Percentiles rank a stretch among this genome's conserved stretches.
phyloP scores from a whole-genome alignment of 2,797 vertebrate species.

The Cercopithecus hamlyni region DNA sequence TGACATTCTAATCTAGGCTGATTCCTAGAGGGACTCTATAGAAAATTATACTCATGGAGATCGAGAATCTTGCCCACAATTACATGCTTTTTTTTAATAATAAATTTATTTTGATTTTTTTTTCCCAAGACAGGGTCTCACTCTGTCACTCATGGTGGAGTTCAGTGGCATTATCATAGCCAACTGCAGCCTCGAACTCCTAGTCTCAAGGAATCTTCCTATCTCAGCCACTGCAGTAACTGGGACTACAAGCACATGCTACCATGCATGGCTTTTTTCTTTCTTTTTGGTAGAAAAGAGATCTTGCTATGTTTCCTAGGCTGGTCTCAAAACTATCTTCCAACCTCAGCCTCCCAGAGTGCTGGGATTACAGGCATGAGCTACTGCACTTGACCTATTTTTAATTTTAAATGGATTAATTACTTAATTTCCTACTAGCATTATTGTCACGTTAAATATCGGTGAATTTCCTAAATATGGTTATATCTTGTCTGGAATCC shows the following conservation, averaged over 20 bases:
- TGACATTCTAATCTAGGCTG: background rate
- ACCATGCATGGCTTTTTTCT: background rate
- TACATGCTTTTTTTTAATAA: background rate
- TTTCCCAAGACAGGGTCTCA: background rate
- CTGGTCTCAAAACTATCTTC: background rate
- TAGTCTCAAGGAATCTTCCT: background rate
- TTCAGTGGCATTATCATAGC: background rate
- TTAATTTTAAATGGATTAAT: background rate
- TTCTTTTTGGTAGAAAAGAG: no score
- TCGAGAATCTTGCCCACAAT: no score
- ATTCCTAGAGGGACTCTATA: background rate
- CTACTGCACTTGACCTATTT: background rate
- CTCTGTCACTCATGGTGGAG: background rate
- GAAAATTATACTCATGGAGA: background rate
- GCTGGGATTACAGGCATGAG: background rate
- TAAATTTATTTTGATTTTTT: background rate
- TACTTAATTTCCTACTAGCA: constrained; percentile 21
- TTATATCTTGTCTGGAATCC: background rate
- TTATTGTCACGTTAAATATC: constrained; percentile 11
- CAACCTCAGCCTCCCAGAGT: background rate
- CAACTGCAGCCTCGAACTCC: background rate
- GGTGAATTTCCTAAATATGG: background rate
- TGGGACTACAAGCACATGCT: background rate
- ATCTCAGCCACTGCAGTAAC: background rate
- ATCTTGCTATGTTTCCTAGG: background rate